A percentile compares a stretch with the other conserved stretches of the same genome.
Conservation (phyloP, 2,888 invertebrate genomes). For the Tetranychus truncatus region DNA sequence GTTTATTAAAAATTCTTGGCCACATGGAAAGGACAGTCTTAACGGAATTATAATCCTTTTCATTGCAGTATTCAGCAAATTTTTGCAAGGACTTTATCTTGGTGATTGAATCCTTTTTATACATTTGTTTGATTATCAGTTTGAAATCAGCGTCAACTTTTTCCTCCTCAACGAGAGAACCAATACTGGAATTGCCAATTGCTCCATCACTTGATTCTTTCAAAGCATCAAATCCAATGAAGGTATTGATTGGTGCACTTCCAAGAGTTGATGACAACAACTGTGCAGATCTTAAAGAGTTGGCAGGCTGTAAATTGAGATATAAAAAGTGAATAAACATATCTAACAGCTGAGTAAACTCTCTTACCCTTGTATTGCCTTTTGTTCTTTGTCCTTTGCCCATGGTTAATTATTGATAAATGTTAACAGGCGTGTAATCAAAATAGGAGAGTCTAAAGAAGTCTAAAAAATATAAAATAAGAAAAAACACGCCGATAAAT, state of each 20-base stretch:
- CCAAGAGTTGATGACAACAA: background rate
- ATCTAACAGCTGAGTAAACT: background rate
- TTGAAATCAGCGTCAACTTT: conserved; percentile 49
- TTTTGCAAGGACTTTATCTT: conserved; percentile 73
- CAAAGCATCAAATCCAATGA: conserved; percentile 47
- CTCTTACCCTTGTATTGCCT: background rate
- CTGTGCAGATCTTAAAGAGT: conserved; percentile 4
- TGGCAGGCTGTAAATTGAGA: background rate
- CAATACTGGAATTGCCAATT: conserved; percentile 27
- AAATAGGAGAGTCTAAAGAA: no score
- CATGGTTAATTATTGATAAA: no score
- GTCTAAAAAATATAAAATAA: no score
- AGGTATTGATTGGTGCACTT: conserved; percentile 32
- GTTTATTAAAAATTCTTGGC: conserved; percentile 55
- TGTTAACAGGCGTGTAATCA: no score
- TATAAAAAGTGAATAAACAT: background rate
- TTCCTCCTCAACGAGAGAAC: conserved; percentile 27
- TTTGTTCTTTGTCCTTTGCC: background rate
- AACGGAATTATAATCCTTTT: conserved; percentile 46
- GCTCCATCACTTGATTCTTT: conserved; percentile 38
- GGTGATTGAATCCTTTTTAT: conserved; percentile 73
- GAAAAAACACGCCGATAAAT: no score
- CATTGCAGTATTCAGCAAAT: conserved; percentile 48
- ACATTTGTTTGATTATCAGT: conserved; percentile 62
- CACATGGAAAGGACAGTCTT: conserved; percentile 57